These are phyloP conservation scores for Lydus trimaculatus DNA, from an alignment of 2,888 invertebrate genomes.

Conservation along the genomic window DNA sequence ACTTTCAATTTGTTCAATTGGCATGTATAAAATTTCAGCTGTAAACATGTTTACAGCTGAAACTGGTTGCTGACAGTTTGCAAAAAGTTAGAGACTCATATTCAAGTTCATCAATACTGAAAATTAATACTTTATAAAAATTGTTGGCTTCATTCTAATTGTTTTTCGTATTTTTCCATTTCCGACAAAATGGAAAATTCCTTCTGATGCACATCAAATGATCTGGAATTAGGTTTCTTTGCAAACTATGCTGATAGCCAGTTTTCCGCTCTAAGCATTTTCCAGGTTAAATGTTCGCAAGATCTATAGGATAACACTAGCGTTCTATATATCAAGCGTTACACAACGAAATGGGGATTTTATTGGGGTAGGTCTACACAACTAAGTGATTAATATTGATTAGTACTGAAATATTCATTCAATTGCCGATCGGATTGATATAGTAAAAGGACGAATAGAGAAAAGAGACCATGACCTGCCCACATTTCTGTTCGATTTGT, in stretches of 20 bases:
- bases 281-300: background rate
- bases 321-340: background rate
- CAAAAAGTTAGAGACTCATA: no score
- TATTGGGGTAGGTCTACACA: background rate
- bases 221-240: background rate
- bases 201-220: background rate
- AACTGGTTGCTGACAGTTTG: no score
- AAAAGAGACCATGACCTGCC: conserved; percentile 2
- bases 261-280: background rate
- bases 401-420: background rate
- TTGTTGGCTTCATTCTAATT: no score
- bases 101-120: no score
- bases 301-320: background rate
- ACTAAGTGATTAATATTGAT: background rate
- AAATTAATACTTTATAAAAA: no score
- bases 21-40: background rate
- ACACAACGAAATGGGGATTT: background rate
- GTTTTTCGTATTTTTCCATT: no score
- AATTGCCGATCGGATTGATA: background rate
- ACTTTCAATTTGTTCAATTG: background rate
- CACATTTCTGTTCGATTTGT: background rate
- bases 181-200: background rate
- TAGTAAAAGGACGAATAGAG: background rate
- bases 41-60: background rate
- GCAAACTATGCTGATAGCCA: background rate